Evolutionary conservation across 1,140 invertebrate genomes (phyloP), one percentile per base, ranked within the genome.

Genomic region (Drosophila sproati): DNA sequence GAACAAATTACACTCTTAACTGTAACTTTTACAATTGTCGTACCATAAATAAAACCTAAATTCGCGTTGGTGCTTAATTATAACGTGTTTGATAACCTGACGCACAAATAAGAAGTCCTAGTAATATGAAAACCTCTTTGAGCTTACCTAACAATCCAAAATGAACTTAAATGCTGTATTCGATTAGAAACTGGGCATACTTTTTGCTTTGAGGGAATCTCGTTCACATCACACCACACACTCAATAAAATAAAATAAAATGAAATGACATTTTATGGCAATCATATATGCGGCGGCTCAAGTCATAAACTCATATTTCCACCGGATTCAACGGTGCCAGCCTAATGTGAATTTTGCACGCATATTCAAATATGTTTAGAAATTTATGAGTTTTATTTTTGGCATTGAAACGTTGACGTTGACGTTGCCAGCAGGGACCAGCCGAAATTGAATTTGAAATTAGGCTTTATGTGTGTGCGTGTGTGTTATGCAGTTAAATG

Each of bases 401-500:
- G 10, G 41, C 45, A 57, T 39, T 29, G 45, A 20, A 51, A 64
- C 50, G 10, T 20, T 20, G 20, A 64, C 50, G 10, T 20, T 20
- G 20, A 20, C 20, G 20, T 20, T 56, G 32, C 48, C 12, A 55
- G 70, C 34, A 37, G 57, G 57, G 37, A 63, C 52, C 69, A 59
- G 47, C 82, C 50, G 66, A 80, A 85, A 83, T 83, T 83, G 81
- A 83, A 83, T 83, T 81, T 77, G 67, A 67, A 76, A 83, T 83
- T 45, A 47, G 37, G 41, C 7, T 59, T 54, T 61, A 48, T 73
- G 45, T 37, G 48, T 50, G 47, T 52, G 43, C 7, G 34, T 45
- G 37, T 47, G 12, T 43, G 57, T 5, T 48, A 52, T 12, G 41
- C 43, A 77, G 29, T 41, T 68, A 37, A 47, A 54, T 50, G 75